Conservation (phyloP, 1,140 invertebrate species). For the Nymphalis io region DNA sequence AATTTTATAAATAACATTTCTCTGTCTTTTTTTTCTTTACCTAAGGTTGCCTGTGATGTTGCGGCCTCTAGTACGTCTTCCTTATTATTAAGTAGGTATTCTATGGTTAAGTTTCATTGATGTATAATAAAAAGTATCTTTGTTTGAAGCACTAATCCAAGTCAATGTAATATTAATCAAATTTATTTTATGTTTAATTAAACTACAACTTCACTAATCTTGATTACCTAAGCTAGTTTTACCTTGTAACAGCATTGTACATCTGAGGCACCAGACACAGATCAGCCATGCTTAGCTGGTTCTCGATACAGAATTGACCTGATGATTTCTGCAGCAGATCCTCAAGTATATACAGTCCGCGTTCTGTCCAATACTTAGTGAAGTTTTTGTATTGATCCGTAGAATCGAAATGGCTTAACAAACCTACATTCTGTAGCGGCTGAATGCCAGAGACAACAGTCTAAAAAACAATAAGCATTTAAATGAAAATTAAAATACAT, state of each 20-base stretch:
- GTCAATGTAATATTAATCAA: too few relatives aligned
- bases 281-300: slow-evolving; percentile 95
- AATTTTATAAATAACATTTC: too few relatives aligned
- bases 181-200: too few relatives aligned
- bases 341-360: slow-evolving; percentile 90
- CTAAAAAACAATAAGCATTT: slow-evolving; percentile 82
- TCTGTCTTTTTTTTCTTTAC: too few relatives aligned
- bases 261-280: slow-evolving; percentile 96
- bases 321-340: slow-evolving; percentile 89
- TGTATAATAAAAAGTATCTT: too few relatives aligned
- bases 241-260: slow-evolving; percentile 86
- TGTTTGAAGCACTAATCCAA: too few relatives aligned
- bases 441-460: slow-evolving; percentile 95
- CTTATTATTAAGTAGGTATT: too few relatives aligned
- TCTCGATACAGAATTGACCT: slow-evolving; percentile 96
- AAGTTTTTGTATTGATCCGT: slow-evolving; percentile 89
- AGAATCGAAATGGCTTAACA: slow-evolving; percentile 86
- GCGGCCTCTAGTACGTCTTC: too few relatives aligned
- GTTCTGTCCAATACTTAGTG: slow-evolving; percentile 94
- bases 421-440: slow-evolving; percentile 95
- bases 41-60: too few relatives aligned
- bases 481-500: too few relatives aligned
- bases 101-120: too few relatives aligned
- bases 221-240: slow-evolving; percentile 60
- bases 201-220: too few relatives aligned